phyloP scores from a whole-genome alignment of 2,113 vertebrate genomes.

The Leucoraja erinaceus region DNA sequence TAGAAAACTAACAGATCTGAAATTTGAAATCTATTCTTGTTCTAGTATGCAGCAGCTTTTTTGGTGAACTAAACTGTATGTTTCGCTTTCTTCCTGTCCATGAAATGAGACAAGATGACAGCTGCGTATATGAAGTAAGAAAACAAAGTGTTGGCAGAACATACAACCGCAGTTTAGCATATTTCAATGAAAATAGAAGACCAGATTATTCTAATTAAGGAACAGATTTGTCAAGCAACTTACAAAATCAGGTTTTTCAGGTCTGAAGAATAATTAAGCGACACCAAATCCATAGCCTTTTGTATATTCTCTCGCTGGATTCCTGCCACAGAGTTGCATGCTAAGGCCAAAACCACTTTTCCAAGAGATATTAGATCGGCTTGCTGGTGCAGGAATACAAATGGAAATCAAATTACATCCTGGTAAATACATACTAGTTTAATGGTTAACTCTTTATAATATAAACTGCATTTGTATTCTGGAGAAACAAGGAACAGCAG shows the following conservation, averaged over 20 bases:
- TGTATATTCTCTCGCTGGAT: slow-evolving; percentile 98
- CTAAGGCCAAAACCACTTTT: slow-evolving; percentile 95
- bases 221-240: slow-evolving; percentile 49
- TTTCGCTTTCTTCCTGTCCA: not conserved
- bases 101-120: slow-evolving; percentile 5
- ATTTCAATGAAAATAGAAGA: slow-evolving; percentile 33
- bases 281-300: slow-evolving; percentile 98
- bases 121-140: slow-evolving; percentile 9
- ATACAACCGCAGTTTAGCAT: slow-evolving; percentile 30
- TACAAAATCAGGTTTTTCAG: slow-evolving; percentile 99
- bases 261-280: slow-evolving; percentile 98
- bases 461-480: not conserved
- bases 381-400: slow-evolving; percentile 68
- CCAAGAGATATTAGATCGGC: slow-evolving; percentile 96
- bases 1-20: not conserved
- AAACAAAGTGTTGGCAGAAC: slow-evolving; percentile 23
- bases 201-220: not conserved
- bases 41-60: not conserved
- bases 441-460: not conserved
- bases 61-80: not conserved
- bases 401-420: not conserved
- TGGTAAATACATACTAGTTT: not conserved
- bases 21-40: not conserved
- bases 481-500: too few relatives aligned
- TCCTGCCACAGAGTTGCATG: slow-evolving; percentile 95